A percentile compares a stretch with the other conserved stretches of the same genome.
phyloP scores from a whole-genome alignment of 2,113 vertebrate species.

The Microcebus jonahi region DNA sequence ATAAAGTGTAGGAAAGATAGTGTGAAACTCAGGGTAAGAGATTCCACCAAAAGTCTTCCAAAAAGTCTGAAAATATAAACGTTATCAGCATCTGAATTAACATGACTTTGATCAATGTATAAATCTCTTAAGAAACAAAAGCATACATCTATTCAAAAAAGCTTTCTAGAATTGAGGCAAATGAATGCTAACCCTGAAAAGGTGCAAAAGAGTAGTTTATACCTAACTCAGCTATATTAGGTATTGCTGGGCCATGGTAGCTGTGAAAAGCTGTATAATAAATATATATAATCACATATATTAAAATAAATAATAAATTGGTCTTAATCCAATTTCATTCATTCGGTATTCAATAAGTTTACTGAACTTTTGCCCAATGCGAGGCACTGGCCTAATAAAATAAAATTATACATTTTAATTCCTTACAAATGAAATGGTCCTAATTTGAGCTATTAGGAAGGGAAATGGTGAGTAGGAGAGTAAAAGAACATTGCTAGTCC shows the following conservation, averaged over 20 bases:
- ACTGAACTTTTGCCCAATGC: not conserved
- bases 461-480: not conserved
- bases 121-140: constrained; percentile 26
- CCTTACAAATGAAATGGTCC: not conserved
- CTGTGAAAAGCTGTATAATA: not conserved
- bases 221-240: not conserved
- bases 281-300: not conserved
- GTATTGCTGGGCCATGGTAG: not conserved
- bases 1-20: not conserved
- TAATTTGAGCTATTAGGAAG: not conserved
- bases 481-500: not conserved
- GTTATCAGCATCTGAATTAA: not conserved
- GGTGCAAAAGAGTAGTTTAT: not conserved
- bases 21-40: not conserved
- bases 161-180: constrained; percentile 19
- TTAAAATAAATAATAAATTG: not conserved
- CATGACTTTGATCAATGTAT: not conserved
- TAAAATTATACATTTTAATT: not conserved
- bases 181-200: constrained; percentile 33
- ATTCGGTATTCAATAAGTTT: not conserved
- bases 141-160: not conserved
- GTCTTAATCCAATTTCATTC: constrained; percentile 21
- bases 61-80: not conserved
- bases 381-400: not conserved
- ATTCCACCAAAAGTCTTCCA: not conserved